Percentiles rank a stretch among this genome's conserved stretches.
These are phyloP conservation scores for Cyclophora albipunctata DNA, from an alignment of 2,888 invertebrate species.

Conservation along the genomic window DNA sequence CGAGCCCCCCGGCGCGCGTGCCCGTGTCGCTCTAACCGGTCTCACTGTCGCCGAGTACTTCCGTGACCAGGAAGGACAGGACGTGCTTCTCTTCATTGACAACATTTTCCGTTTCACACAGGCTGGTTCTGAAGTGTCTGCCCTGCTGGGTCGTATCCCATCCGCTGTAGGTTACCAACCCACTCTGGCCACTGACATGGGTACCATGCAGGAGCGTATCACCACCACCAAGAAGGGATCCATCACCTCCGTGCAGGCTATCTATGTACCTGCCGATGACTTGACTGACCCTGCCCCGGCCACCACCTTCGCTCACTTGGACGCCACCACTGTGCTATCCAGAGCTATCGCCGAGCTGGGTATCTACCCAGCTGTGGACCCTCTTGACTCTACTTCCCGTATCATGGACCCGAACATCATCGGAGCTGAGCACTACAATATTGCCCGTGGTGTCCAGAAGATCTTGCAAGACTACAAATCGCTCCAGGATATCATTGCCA, in stretches of 20 bases:
- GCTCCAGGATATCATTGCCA: constrained; percentile 91
- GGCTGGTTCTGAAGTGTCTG: constrained; percentile 93
- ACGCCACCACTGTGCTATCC: constrained; percentile 95
- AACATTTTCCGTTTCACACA: constrained; percentile 97
- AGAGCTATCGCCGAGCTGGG: constrained; percentile 95
- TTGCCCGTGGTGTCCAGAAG: constrained; percentile 94
- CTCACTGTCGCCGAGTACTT: constrained; percentile 96
- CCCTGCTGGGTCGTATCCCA: constrained; percentile 95
- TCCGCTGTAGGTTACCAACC: constrained; percentile 98
- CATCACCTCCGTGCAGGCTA: constrained; percentile 96
- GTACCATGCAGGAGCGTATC: constrained; percentile 97
- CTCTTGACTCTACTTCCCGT: constrained; percentile 94
- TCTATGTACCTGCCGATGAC: constrained; percentile 97
- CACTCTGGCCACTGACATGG: constrained; percentile 97
- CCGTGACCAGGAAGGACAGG: constrained; percentile 95
- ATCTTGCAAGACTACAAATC: constrained; percentile 90
- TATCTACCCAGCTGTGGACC: constrained; percentile 96
- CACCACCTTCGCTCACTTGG: constrained; percentile 96
- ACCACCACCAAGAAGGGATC: constrained; percentile 96
- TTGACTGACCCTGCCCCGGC: constrained; percentile 97
- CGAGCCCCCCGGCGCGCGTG: constrained; percentile 96
- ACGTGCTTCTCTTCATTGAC: constrained; percentile 96
- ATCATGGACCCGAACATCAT: constrained; percentile 96
- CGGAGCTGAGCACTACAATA: constrained; percentile 90
- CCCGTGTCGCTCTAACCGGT: constrained; percentile 94